Conservation (phyloP, 2,797 vertebrate species). For the Etheostoma nigrum region DNA sequence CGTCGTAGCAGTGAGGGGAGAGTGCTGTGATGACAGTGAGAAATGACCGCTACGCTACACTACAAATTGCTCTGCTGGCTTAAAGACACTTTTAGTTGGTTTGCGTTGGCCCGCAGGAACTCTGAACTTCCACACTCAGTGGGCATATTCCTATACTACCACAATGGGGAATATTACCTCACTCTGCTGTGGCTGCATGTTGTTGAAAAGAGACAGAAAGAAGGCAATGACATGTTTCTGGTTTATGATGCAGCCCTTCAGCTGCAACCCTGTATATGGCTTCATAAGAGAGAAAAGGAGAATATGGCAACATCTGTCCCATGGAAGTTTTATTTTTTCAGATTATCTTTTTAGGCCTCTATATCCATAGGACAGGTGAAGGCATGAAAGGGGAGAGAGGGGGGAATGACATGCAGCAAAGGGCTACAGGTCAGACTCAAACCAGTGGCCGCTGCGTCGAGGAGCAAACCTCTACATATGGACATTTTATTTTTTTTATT, state of each 20-base stretch:
- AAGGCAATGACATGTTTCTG: constrained; percentile 1
- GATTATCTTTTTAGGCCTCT: no score
- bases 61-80: constrained; percentile 51
- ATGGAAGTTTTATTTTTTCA: no score
- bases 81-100: constrained; percentile 55
- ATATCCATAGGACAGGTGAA: no score
- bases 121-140: constrained; percentile 34
- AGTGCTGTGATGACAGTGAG: constrained; percentile 46
- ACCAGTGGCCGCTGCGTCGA: no score
- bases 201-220: constrained; percentile 9
- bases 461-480: no score
- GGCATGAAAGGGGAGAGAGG: no score
- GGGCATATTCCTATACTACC: neutral
- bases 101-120: constrained; percentile 34
- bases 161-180: constrained; percentile 10
- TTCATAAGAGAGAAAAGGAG: neutral
- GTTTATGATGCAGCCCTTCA: constrained; percentile 2
- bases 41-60: constrained; percentile 35
- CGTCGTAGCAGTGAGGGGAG: constrained; percentile 22
- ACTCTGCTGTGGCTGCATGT: constrained; percentile 6
- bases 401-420: no score
- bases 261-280: neutral
- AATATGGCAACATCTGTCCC: neutral
- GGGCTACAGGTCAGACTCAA: no score
- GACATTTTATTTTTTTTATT: neutral